phyloP scores from a whole-genome alignment of 2,797 vertebrate genomes.

The Morelia viridis region DNA sequence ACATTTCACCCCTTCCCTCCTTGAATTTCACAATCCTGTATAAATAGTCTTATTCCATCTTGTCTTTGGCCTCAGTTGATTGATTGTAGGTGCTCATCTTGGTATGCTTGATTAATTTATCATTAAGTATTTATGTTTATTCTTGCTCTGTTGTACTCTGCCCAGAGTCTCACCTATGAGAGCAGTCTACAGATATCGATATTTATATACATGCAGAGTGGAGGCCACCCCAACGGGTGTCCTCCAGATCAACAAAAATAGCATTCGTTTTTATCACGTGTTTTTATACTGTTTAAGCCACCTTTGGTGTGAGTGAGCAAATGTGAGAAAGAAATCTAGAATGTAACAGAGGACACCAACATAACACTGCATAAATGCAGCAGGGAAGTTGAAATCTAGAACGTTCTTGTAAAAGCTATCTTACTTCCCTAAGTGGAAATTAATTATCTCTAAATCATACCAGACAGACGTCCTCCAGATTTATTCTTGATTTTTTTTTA shows the following conservation, averaged over 20 bases:
- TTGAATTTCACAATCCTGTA: too few species aligned
- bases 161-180: too few species aligned
- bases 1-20: too few species aligned
- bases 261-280: not conserved
- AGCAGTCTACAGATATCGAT: too few species aligned
- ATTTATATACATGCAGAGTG: too few species aligned
- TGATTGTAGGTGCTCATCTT: too few species aligned
- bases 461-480: conserved; percentile 24
- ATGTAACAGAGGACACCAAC: not conserved
- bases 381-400: not conserved
- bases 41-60: too few species aligned
- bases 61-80: too few species aligned
- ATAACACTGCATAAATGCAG: not conserved
- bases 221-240: too few species aligned
- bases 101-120: too few species aligned
- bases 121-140: too few species aligned
- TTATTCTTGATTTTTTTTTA: not conserved
- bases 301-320: not conserved
- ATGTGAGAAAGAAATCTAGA: not conserved
- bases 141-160: too few species aligned
- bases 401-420: conserved; percentile 20
- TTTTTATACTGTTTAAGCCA: not conserved
- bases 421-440: conserved; percentile 20
- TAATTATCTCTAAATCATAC: conserved; percentile 36
- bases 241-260: not conserved